These are phyloP conservation scores for Probosciger aterrimus DNA, from an alignment of 2,113 vertebrate species.

Conservation along the genomic window DNA sequence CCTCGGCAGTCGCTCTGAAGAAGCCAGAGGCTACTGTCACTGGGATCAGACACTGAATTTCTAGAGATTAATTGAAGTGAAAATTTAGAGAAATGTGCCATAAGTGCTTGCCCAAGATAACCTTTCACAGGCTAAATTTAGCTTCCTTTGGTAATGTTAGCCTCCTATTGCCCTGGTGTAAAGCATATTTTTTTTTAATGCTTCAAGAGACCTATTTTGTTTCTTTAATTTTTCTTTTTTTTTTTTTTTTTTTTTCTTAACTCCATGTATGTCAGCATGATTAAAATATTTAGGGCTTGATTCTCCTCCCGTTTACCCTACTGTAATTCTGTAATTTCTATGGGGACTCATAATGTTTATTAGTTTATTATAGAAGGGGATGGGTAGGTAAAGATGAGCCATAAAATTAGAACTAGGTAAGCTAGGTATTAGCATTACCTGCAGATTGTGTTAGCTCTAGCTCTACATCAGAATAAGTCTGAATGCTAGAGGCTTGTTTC, in stretches of 20 bases:
- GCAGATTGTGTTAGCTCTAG: not conserved
- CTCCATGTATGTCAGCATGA: not conserved
- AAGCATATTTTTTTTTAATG: slow-evolving; percentile 77
- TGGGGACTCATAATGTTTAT: not conserved
- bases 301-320: not conserved
- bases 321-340: not conserved
- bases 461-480: not conserved
- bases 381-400: not conserved
- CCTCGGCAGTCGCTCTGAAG: slow-evolving; percentile 77
- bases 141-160: slow-evolving; percentile 77
- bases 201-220: slow-evolving; percentile 34
- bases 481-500: not conserved
- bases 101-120: slow-evolving; percentile 75
- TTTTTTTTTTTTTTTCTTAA: not conserved
- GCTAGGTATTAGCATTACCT: not conserved
- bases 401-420: not conserved
- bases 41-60: slow-evolving; percentile 88
- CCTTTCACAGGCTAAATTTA: slow-evolving; percentile 70
- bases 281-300: not conserved
- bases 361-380: not conserved
- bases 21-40: slow-evolving; percentile 93
- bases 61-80: slow-evolving; percentile 92
- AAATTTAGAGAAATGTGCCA: slow-evolving; percentile 79
- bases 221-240: not conserved
- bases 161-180: slow-evolving; percentile 60